phyloP scores from a whole-genome alignment of 2,797 vertebrate species.

The Oreonectes daqikongensis region DNA sequence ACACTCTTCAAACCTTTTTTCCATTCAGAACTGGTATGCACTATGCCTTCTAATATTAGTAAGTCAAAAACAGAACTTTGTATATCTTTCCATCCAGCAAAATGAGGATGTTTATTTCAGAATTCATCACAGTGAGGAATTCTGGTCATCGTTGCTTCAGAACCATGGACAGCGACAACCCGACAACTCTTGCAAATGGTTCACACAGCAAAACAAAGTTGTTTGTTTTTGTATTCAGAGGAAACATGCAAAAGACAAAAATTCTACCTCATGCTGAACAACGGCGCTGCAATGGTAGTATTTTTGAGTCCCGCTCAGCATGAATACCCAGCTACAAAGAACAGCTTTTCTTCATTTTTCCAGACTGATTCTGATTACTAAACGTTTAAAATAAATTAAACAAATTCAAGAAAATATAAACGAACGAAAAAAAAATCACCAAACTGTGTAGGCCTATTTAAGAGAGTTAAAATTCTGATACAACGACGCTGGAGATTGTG shows the following conservation, averaged over 20 bases:
- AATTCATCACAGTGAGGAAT: slow-evolving; percentile 5
- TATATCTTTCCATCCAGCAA: background rate
- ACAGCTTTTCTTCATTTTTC: background rate
- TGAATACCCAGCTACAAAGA: background rate
- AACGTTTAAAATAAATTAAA: background rate
- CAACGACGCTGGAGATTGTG: background rate
- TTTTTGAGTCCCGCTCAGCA: background rate
- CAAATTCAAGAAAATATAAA: background rate
- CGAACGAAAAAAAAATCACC: background rate
- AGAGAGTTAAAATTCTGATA: background rate
- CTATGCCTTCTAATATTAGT: background rate
- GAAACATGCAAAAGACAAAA: background rate
- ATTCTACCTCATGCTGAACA: background rate
- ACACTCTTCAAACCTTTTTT: background rate
- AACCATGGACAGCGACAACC: slow-evolving; percentile 62
- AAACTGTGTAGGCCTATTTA: background rate
- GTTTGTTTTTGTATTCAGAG: background rate
- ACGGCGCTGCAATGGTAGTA: background rate
- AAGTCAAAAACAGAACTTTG: background rate
- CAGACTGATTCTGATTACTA: background rate
- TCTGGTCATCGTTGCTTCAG: slow-evolving; percentile 53
- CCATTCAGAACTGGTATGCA: background rate
- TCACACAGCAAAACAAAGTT: slow-evolving; percentile 16
- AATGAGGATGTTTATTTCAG: background rate
- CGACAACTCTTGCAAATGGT: background rate